These are phyloP conservation scores for Cyaniris semiargus DNA, from an alignment of 2,888 invertebrate genomes.

Conservation along the genomic window DNA sequence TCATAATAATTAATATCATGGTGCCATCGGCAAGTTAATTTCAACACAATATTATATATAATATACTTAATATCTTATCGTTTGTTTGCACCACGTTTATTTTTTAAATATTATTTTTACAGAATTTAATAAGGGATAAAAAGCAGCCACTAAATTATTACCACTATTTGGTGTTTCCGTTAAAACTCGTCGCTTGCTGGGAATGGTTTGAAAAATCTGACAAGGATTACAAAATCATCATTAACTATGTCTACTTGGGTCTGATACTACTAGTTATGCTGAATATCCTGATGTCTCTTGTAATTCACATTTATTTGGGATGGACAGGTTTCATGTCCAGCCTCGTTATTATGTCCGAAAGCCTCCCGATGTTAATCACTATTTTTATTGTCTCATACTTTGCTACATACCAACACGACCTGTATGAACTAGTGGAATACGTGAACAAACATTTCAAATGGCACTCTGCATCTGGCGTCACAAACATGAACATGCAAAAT, in stretches of 20 bases:
- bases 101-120: not conserved
- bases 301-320: constrained; percentile 57
- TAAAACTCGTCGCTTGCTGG: constrained; percentile 66
- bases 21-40: not conserved
- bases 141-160: constrained; percentile 50
- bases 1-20: not conserved
- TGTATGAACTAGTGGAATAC: constrained; percentile 56
- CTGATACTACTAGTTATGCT: constrained; percentile 56
- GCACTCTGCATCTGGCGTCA: constrained; percentile 64
- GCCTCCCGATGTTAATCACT: constrained; percentile 58
- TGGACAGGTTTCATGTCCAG: constrained; percentile 64
- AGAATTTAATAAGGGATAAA: constrained; percentile 39
- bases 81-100: not conserved
- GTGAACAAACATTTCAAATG: constrained; percentile 64
- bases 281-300: constrained; percentile 49
- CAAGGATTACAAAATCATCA: constrained; percentile 46
- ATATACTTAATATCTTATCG: too few relatives aligned
- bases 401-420: constrained; percentile 52
- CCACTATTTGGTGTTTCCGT: constrained; percentile 55
- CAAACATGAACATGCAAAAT: constrained; percentile 65
- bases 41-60: too few relatives aligned
- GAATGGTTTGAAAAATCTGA: constrained; percentile 57
- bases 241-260: constrained; percentile 57
- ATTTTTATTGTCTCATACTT: constrained; percentile 61
- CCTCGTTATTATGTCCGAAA: constrained; percentile 48